A percentile compares a stretch with the other conserved stretches of the same genome.
Evolutionary conservation across 2,797 vertebrate genomes (phyloP).

Genomic region (Siniperca obscura): DNA sequence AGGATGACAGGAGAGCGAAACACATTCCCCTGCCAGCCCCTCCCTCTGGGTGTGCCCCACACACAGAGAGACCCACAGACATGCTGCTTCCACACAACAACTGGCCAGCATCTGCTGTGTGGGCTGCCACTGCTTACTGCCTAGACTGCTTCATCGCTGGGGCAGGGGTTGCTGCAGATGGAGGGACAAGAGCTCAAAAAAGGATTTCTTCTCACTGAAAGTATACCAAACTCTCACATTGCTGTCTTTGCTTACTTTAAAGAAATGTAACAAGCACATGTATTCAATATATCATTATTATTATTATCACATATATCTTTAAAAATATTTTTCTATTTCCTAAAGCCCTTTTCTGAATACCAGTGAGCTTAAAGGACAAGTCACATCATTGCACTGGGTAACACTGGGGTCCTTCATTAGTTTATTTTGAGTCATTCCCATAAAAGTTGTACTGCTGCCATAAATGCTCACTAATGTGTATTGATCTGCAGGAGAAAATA

Average conservation of each 20-base stretch:
- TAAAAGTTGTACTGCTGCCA: not conserved
- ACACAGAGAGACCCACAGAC: slow-evolving; percentile 69
- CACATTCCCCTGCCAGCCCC: slow-evolving; percentile 72
- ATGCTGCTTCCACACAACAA: slow-evolving; percentile 75
- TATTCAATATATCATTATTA: too few relatives aligned
- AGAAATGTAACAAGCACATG: too few relatives aligned
- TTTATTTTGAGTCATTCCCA: not conserved
- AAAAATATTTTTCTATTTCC: not conserved
- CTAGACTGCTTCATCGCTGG: slow-evolving; percentile 35
- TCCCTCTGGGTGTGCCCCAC: slow-evolving; percentile 80
- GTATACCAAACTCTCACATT: too few relatives aligned
- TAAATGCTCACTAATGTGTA: not conserved
- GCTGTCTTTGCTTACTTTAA: too few relatives aligned
- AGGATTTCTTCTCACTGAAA: too few relatives aligned
- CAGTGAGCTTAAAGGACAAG: not conserved
- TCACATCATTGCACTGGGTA: not conserved
- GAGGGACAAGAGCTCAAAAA: too few relatives aligned
- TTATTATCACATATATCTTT: too few relatives aligned
- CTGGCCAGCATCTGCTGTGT: slow-evolving; percentile 84
- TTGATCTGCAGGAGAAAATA: not conserved
- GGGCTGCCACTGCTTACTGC: slow-evolving; percentile 63
- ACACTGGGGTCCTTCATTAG: not conserved
- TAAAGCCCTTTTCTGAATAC: not conserved
- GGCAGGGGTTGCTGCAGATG: too few relatives aligned
- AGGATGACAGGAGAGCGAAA: slow-evolving; percentile 85